These are phyloP conservation scores for Ganaspis sp. DNA, from an alignment of 1,140 invertebrate species.

Conservation along the genomic window DNA sequence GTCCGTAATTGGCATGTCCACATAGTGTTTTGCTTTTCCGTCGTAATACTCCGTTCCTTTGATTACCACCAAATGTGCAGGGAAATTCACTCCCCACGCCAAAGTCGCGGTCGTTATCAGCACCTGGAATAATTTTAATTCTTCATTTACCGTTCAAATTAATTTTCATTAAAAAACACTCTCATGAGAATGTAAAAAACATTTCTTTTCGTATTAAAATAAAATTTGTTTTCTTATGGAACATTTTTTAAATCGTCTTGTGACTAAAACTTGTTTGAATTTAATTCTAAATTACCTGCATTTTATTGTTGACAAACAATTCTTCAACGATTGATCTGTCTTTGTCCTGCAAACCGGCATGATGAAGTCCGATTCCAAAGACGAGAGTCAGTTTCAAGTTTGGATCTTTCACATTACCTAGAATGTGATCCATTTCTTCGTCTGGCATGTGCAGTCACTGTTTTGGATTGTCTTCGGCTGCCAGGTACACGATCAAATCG, in stretches of 20 bases:
- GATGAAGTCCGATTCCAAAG: slow-evolving; percentile 99
- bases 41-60: slow-evolving; percentile 98
- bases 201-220: background rate
- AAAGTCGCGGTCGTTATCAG: slow-evolving; percentile 97
- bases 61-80: slow-evolving; percentile 91
- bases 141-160: too few species aligned
- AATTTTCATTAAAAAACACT: too few species aligned
- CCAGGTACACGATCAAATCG: slow-evolving; percentile 95
- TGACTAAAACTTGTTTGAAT: too few species aligned
- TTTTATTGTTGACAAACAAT: slow-evolving; percentile 97
- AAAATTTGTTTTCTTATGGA: too few species aligned
- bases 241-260: too few species aligned
- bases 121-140: slow-evolving; percentile 78
- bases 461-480: slow-evolving; percentile 93
- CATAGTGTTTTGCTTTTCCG: slow-evolving; percentile 96
- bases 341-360: slow-evolving; percentile 94
- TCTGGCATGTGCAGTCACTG: slow-evolving; percentile 96
- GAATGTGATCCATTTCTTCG: slow-evolving; percentile 86
- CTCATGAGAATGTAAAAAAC: too few species aligned
- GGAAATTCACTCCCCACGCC: slow-evolving; percentile 99
- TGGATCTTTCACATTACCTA: slow-evolving; percentile 88
- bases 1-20: slow-evolving; percentile 99
- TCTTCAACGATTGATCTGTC: slow-evolving; percentile 96
- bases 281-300: slow-evolving; percentile 92
- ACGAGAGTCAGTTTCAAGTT: slow-evolving; percentile 96